A percentile compares a stretch with the other conserved stretches of the same genome.
Conservation (phyloP, 1,140 invertebrate genomes). For the Spodoptera litura region DNA sequence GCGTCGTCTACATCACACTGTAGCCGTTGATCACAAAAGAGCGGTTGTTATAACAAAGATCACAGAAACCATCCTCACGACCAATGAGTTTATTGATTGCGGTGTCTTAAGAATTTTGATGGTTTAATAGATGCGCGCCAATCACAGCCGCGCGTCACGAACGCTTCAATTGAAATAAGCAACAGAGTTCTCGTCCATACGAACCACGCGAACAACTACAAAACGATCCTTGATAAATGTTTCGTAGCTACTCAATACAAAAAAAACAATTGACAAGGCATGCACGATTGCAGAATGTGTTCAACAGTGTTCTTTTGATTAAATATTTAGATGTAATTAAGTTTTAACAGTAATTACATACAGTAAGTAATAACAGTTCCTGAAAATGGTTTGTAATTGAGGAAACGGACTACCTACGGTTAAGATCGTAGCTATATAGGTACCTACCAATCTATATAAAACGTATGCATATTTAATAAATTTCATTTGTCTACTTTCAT, state of each 20-base stretch:
- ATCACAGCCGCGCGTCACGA: constrained; percentile 52
- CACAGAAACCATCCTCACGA: constrained; percentile 33
- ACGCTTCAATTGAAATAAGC: constrained; percentile 69
- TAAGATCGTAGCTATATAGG: neutral
- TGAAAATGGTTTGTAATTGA: constrained; percentile 1
- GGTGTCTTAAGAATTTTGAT: constrained; percentile 28
- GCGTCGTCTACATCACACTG: constrained; percentile 33
- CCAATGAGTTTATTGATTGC: constrained; percentile 1
- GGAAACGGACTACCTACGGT: neutral
- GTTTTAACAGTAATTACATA: constrained; percentile 13
- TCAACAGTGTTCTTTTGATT: constrained; percentile 42
- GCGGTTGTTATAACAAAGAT: neutral
- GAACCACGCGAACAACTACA: constrained; percentile 52
- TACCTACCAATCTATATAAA: no score
- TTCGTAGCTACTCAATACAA: constrained; percentile 45
- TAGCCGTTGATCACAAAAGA: constrained; percentile 16
- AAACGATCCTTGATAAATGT: constrained; percentile 55
- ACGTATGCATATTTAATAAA: no score
- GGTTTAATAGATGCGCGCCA: constrained; percentile 27
- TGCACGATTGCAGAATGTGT: constrained; percentile 38
- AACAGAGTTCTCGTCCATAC: constrained; percentile 29
- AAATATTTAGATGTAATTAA: constrained; percentile 21
- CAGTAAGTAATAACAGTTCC: neutral
- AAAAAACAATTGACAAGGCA: constrained; percentile 45
- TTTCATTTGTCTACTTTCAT: no score